These are phyloP conservation scores for Pegea sp. DNA, from an alignment of 23 tunicate species.

Conservation along the genomic window DNA sequence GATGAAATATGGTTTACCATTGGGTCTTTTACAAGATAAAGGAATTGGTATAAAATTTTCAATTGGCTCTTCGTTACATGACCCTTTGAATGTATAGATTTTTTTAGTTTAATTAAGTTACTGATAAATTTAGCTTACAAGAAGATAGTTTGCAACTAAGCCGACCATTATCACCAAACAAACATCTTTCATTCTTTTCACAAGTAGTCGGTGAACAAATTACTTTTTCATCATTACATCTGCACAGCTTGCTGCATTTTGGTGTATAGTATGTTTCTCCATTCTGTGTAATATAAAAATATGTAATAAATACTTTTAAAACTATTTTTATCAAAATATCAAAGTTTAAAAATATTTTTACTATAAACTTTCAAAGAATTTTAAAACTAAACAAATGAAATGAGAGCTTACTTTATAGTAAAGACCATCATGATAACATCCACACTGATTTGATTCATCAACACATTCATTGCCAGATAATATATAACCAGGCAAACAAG, in stretches of 20 bases:
- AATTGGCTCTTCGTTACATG: conserved; percentile 21
- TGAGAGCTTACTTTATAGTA: conserved; percentile 25
- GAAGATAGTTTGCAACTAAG: conserved; percentile 26
- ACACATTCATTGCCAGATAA: conserved; percentile 38
- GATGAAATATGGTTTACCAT: conserved; percentile 4
- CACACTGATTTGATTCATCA: conserved; percentile 6
- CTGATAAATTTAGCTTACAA: conserved; percentile 6
- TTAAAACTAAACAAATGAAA: neutral
- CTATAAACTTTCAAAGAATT: neutral
- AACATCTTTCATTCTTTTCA: conserved; percentile 25
- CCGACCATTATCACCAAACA: conserved; percentile 24
- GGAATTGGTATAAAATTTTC: conserved; percentile 20
- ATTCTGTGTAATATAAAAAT: conserved; percentile 27
- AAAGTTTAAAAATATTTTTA: neutral
- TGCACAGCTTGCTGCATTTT: conserved; percentile 13
- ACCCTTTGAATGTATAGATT: conserved; percentile 1
- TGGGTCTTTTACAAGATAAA: conserved; percentile 3
- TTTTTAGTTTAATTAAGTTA: neutral
- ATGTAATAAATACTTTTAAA: neutral
- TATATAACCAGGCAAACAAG: conserved; percentile 21
- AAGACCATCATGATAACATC: conserved; percentile 21
- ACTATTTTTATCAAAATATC: neutral
- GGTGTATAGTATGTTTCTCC: conserved; percentile 16
- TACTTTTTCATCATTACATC: conserved; percentile 10
- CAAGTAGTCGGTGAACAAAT: conserved; percentile 7